Percentiles rank a stretch among this genome's conserved stretches.
These are phyloP conservation scores for Danio choprae DNA, from an alignment of 2,797 vertebrate species.

Conservation along the genomic window DNA sequence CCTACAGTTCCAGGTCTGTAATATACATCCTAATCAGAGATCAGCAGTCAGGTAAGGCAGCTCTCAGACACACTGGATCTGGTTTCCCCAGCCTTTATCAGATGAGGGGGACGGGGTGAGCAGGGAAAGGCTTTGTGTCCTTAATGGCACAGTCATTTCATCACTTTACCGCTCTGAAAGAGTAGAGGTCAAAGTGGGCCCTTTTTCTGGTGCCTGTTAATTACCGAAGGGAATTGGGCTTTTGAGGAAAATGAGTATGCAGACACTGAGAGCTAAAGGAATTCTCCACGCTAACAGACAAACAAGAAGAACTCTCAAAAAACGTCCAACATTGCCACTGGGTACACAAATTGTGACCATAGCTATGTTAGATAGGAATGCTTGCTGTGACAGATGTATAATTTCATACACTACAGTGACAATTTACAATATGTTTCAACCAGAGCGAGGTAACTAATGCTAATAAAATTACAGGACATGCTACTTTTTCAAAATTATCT, in stretches of 20 bases:
- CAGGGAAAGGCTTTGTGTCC: slow-evolving; percentile 76
- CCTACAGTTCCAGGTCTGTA: slow-evolving; percentile 61
- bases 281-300: slow-evolving; percentile 38
- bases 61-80: slow-evolving; percentile 71
- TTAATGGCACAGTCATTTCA: slow-evolving; percentile 76
- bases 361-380: slow-evolving; percentile 23
- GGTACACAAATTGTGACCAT: slow-evolving; percentile 46
- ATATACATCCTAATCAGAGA: slow-evolving; percentile 48
- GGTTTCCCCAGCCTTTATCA: slow-evolving; percentile 78
- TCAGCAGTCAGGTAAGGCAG: slow-evolving; percentile 65
- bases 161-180: slow-evolving; percentile 69
- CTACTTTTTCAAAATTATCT: no score
- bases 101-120: slow-evolving; percentile 72
- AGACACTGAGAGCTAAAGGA: slow-evolving; percentile 55
- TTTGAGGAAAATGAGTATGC: slow-evolving; percentile 50
- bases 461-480: no score
- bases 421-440: slow-evolving; percentile 10
- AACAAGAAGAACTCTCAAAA: slow-evolving; percentile 54
- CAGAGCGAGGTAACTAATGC: no score
- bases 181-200: slow-evolving; percentile 60
- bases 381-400: slow-evolving; percentile 29
- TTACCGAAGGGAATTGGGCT: slow-evolving; percentile 68
- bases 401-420: neutral
- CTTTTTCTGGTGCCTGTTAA: slow-evolving; percentile 75
- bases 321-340: neutral